These are phyloP conservation scores for Cepaea hortensis DNA, from an alignment of 2,888 invertebrate genomes.

Conservation along the genomic window DNA sequence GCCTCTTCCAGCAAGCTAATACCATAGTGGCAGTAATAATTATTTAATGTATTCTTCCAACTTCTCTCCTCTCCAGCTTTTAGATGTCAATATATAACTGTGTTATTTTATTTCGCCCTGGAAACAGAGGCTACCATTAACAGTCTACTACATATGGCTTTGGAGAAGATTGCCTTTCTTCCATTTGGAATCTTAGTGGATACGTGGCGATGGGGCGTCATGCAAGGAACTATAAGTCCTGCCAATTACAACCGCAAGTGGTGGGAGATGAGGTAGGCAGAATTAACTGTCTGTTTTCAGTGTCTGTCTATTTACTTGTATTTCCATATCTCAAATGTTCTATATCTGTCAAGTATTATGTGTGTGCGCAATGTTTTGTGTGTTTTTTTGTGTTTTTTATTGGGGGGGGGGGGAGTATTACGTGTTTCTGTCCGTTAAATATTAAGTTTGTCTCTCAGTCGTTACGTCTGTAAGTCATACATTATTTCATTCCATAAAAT, in stretches of 20 bases:
- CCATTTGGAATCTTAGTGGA: conserved; percentile 78
- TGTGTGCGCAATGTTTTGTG: no score
- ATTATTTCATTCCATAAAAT: no score
- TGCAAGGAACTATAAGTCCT: conserved; percentile 64
- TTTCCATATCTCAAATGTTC: not conserved
- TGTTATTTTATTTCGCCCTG: not conserved
- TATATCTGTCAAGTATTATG: not conserved
- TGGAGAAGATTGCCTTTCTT: conserved; percentile 76
- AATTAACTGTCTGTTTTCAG: not conserved
- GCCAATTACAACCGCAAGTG: conserved; percentile 75
- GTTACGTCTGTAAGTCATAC: no score
- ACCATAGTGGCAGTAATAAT: no score
- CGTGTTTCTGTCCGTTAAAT: no score
- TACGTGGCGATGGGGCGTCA: conserved; percentile 77
- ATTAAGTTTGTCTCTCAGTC: no score
- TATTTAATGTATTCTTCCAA: no score
- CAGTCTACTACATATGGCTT: conserved; percentile 76
- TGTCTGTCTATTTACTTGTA: not conserved
- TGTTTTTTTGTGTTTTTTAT: no score
- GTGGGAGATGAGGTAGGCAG: conserved; percentile 75
- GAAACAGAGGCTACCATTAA: conserved; percentile 72
- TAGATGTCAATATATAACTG: no score
- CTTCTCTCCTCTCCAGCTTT: no score
- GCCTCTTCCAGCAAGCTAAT: no score
- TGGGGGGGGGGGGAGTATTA: no score